Percentiles rank a stretch among this genome's conserved stretches.
These are phyloP conservation scores for Mormyrops boulengeri DNA, from an alignment of 2,797 vertebrate species.

Conservation along the genomic window DNA sequence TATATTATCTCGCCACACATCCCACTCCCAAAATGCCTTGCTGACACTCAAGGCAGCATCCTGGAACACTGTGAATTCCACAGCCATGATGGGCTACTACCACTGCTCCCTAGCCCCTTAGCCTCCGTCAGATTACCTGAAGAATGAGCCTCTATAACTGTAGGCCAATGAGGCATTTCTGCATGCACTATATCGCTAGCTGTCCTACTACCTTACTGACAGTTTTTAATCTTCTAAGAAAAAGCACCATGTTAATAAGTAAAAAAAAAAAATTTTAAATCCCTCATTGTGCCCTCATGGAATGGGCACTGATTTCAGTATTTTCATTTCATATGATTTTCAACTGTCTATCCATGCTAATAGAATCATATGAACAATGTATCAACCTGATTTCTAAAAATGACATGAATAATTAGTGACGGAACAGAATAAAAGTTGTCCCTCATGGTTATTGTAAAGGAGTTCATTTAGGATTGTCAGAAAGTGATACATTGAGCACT, in stretches of 20 bases:
- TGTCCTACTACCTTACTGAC: background rate
- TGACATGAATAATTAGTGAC: background rate
- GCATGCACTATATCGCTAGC: background rate
- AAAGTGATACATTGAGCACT: background rate
- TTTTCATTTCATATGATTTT: background rate
- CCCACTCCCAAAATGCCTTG: constrained; percentile 36
- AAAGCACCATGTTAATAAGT: background rate
- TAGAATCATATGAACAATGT: background rate
- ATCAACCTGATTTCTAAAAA: background rate
- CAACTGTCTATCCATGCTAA: background rate
- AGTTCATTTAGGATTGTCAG: background rate
- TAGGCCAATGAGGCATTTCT: constrained; percentile 28
- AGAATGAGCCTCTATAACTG: constrained; percentile 28
- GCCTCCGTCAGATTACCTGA: constrained; percentile 22
- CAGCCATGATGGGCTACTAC: constrained; percentile 41
- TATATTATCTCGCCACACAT: constrained; percentile 27
- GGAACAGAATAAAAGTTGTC: background rate
- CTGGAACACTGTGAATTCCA: constrained; percentile 42
- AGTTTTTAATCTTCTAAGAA: background rate
- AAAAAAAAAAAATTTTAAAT: background rate
- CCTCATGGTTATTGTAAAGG: background rate
- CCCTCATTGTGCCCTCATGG: background rate
- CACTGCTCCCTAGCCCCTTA: constrained; percentile 26
- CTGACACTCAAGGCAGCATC: constrained; percentile 39
- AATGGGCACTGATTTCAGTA: background rate